Percentiles rank a stretch among this genome's conserved stretches.
Conservation (phyloP, 2,797 vertebrate genomes). For the Halcyon leucocephala region DNA sequence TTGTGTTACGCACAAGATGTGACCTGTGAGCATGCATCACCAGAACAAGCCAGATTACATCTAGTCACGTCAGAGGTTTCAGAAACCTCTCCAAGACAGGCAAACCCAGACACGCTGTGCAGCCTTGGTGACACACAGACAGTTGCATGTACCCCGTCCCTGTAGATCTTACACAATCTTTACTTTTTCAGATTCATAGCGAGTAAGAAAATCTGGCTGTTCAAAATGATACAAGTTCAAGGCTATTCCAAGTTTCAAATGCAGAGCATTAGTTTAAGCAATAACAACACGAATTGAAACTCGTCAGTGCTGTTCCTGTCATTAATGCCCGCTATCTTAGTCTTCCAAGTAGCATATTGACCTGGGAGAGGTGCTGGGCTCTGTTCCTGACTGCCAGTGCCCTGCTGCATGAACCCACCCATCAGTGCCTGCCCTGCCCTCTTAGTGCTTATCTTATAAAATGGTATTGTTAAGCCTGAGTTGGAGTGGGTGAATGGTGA, state of each 20-base stretch:
- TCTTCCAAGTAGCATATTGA: neutral
- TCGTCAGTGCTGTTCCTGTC: rapidly evolving
- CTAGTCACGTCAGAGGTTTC: neutral
- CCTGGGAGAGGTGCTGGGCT: neutral
- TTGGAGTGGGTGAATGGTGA: neutral
- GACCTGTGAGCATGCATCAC: neutral
- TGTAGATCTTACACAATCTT: neutral
- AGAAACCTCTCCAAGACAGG: rapidly evolving
- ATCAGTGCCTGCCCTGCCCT: neutral
- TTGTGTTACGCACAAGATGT: constrained; percentile 36
- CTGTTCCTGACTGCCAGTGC: neutral
- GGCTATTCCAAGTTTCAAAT: neutral
- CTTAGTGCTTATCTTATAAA: neutral
- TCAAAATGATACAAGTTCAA: neutral
- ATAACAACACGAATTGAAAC: rapidly evolving
- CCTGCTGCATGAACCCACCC: neutral
- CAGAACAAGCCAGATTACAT: neutral
- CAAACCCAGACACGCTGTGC: rapidly evolving
- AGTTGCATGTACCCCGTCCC: rapidly evolving
- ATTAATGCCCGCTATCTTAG: neutral
- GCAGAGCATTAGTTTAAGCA: neutral
- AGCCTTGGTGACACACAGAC: neutral
- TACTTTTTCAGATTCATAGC: neutral
- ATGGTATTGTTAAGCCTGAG: neutral
- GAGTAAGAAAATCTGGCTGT: neutral